phyloP scores from a whole-genome alignment of 1,140 invertebrate genomes.

The Holotrichia oblita region DNA sequence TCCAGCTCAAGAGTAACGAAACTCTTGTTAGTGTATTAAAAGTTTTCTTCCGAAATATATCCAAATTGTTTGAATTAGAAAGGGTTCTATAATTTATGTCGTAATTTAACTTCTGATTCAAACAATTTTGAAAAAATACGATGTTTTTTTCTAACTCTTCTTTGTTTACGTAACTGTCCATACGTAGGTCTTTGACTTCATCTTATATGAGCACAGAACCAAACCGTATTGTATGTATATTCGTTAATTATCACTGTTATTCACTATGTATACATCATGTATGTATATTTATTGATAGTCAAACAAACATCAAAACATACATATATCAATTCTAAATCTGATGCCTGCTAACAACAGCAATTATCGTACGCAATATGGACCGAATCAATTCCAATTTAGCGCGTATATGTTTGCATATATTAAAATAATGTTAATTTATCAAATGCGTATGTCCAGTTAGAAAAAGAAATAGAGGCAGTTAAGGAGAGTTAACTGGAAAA shows the following conservation, averaged over 20 bases:
- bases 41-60: too few relatives aligned
- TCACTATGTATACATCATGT: not conserved
- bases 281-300: not conserved
- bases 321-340: not conserved
- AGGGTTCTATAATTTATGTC: too few relatives aligned
- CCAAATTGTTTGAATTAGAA: too few relatives aligned
- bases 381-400: not conserved
- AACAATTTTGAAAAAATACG: too few relatives aligned
- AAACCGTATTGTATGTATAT: not conserved
- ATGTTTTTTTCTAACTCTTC: too few relatives aligned
- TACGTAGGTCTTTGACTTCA: not conserved
- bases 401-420: not conserved
- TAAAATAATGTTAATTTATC: constrained; percentile 13
- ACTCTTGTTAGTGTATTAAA: too few relatives aligned
- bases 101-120: too few relatives aligned
- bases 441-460: not conserved
- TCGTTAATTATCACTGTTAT: not conserved
- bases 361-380: constrained; percentile 9
- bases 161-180: not conserved
- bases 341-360: not conserved
- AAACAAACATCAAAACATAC: constrained; percentile 7
- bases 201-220: not conserved
- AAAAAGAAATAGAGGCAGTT: not conserved
- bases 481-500: too few relatives aligned
- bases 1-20: too few relatives aligned